Evolutionary conservation across 2,113 vertebrate species (phyloP).

Genomic region (Atherinomorus stipes): DNA sequence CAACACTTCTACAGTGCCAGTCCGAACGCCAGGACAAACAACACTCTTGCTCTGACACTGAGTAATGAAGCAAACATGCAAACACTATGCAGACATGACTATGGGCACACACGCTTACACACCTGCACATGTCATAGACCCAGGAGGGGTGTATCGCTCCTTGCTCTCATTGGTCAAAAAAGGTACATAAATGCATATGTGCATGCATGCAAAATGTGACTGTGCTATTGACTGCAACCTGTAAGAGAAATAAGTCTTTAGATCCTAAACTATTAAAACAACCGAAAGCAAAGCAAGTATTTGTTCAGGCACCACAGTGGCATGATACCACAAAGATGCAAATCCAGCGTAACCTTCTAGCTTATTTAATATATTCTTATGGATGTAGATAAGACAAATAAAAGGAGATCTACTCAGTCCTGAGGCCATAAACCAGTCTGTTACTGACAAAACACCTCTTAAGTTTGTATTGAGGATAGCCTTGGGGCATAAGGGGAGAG

Average conservation of each 20-base stretch:
- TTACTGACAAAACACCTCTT: constrained; percentile 45
- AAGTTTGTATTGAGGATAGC: constrained; percentile 59
- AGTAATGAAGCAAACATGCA: constrained; percentile 68
- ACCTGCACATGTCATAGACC: constrained; percentile 35
- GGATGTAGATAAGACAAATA: neutral
- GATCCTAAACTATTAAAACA: constrained; percentile 1
- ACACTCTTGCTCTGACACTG: constrained; percentile 71
- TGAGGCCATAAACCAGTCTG: constrained; percentile 44
- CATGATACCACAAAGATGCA: neutral
- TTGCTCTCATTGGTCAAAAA: neutral
- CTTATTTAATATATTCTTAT: neutral
- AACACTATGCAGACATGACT: constrained; percentile 49
- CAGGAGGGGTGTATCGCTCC: constrained; percentile 12
- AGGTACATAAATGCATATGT: constrained; percentile 7
- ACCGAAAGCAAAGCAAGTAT: neutral
- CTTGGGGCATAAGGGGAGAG: constrained; percentile 31
- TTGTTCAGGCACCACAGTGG: constrained; percentile 8
- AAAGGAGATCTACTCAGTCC: constrained; percentile 25
- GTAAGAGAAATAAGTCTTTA: neutral
- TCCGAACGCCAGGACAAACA: constrained; percentile 79
- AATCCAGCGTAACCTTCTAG: constrained; percentile 8
- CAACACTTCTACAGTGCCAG: constrained; percentile 75
- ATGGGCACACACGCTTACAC: constrained; percentile 21
- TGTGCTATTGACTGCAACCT: constrained; percentile 16
- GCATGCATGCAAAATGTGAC: constrained; percentile 8